Evolutionary conservation across 2,888 invertebrate species (phyloP).

Genomic region (Lasioglossum marginatum): DNA sequence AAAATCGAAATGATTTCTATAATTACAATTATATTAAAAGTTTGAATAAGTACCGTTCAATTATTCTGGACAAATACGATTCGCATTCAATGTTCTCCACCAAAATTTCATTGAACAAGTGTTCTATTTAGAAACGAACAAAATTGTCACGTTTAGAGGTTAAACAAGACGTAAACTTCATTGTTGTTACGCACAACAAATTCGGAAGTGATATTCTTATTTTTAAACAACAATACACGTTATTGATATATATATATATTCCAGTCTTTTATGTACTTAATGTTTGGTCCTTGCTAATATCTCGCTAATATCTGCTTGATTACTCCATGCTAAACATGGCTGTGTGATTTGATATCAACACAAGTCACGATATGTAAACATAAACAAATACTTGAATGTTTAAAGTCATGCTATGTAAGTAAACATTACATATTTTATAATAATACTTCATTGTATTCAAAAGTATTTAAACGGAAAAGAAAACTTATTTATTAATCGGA

Average conservation of each 20-base stretch:
- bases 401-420: neutral
- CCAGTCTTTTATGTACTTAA: slow-evolving; percentile 9
- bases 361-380: slow-evolving; percentile 34
- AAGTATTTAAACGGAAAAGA: neutral
- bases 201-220: neutral
- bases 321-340: slow-evolving; percentile 42
- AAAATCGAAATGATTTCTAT: neutral
- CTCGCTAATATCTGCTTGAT: slow-evolving; percentile 9
- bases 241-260: slow-evolving; percentile 19
- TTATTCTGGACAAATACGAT: neutral
- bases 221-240: slow-evolving; percentile 9
- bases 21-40: slow-evolving; percentile 19
- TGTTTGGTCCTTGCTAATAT: slow-evolving; percentile 21
- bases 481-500: neutral
- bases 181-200: neutral
- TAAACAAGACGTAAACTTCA: slow-evolving; percentile 20
- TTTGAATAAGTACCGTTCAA: slow-evolving; percentile 29
- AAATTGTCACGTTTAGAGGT: slow-evolving; percentile 39
- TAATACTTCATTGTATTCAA: neutral
- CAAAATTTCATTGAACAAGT: neutral
- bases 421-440: neutral
- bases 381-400: neutral
- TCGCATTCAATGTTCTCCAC: slow-evolving; percentile 3
- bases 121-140: slow-evolving; percentile 8
- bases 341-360: slow-evolving; percentile 35